A percentile compares a stretch with the other conserved stretches of the same genome.
These are phyloP conservation scores for Ligdia adustata DNA, from an alignment of 2,888 invertebrate genomes.

Conservation along the genomic window DNA sequence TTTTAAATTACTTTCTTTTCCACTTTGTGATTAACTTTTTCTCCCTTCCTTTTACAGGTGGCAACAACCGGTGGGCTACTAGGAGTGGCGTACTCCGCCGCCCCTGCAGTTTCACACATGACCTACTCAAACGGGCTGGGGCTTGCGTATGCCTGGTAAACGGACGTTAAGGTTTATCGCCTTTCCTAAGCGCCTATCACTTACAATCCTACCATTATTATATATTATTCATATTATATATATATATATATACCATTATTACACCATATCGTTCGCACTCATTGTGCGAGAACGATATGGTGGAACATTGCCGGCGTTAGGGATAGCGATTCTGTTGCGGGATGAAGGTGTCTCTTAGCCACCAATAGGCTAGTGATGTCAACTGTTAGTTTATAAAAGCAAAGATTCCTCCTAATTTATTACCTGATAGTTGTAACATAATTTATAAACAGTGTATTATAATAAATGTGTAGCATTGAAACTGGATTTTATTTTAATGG, in stretches of 20 bases:
- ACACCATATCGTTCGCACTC: no score
- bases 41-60: constrained; percentile 67
- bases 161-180: no score
- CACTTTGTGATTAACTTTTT: no score
- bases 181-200: no score
- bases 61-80: constrained; percentile 77
- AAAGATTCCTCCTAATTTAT: constrained; percentile 77
- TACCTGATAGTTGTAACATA: constrained; percentile 69
- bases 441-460: constrained; percentile 41
- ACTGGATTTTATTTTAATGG: constrained; percentile 3
- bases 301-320: no score
- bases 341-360: no score
- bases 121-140: constrained; percentile 83
- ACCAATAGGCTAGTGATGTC: background rate
- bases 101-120: constrained; percentile 86
- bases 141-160: constrained; percentile 82
- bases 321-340: no score
- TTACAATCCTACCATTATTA: no score
- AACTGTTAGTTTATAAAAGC: constrained; percentile 19
- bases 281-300: no score
- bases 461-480: constrained; percentile 24
- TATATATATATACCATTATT: no score
- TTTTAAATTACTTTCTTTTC: no score
- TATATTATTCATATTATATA: no score
- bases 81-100: constrained; percentile 85